Conservation (phyloP, 2,888 invertebrate genomes). For the Luffia ferchaultella region DNA sequence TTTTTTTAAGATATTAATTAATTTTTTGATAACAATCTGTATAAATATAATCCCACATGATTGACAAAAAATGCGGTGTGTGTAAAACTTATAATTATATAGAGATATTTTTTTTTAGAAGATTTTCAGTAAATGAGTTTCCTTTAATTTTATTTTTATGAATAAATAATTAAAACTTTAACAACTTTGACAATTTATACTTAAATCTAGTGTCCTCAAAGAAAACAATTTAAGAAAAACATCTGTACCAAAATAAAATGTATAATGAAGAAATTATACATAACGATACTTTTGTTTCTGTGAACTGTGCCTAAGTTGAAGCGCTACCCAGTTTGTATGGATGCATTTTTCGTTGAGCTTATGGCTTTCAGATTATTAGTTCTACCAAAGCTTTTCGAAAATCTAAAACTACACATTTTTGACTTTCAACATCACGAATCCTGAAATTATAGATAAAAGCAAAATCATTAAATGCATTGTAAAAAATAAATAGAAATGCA, state of each 20-base stretch:
- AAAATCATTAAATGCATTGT: too few relatives aligned
- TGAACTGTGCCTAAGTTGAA: neutral
- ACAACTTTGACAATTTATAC: neutral
- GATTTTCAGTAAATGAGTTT: neutral
- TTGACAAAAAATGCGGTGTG: too few relatives aligned
- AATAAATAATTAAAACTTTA: neutral
- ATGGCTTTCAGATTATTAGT: constrained; percentile 52
- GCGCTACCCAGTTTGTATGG: constrained; percentile 27
- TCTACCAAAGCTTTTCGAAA: neutral
- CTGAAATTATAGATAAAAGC: too few relatives aligned
- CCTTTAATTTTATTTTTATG: neutral
- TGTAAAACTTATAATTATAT: too few relatives aligned
- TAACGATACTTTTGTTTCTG: too few relatives aligned
- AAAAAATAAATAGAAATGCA: too few relatives aligned
- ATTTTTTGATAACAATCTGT: too few relatives aligned
- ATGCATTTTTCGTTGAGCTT: constrained; percentile 54
- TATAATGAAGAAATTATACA: too few relatives aligned
- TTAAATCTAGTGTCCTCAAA: neutral
- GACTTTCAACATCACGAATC: too few relatives aligned
- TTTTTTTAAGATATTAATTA: too few relatives aligned
- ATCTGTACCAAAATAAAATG: constrained; percentile 28
- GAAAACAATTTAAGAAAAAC: neutral
- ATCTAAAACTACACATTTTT: neutral
- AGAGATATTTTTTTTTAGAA: too few relatives aligned
- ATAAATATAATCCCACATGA: too few relatives aligned